phyloP scores from a whole-genome alignment of 2,797 vertebrate species.

The Hoplostethus mediterraneus region DNA sequence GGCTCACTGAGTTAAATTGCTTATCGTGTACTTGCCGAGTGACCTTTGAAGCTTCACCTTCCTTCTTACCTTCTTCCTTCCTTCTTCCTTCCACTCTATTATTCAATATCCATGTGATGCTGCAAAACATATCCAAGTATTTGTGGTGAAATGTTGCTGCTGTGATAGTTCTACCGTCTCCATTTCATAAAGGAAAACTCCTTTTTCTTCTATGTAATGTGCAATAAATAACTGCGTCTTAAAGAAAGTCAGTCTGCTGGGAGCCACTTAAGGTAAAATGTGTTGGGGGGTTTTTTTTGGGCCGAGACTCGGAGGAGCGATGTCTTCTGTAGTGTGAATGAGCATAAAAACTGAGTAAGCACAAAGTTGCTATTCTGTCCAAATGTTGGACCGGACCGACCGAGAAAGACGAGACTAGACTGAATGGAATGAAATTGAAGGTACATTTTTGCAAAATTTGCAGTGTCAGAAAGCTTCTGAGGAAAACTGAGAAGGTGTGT shows the following conservation, averaged over 20 bases:
- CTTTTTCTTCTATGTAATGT: background rate
- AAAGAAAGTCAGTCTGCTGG: background rate
- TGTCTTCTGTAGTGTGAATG: background rate
- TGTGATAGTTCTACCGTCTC: conserved; percentile 3
- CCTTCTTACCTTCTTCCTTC: too few relatives aligned
- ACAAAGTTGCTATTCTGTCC: too few relatives aligned
- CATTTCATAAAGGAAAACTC: conserved; percentile 18
- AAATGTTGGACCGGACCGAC: too few relatives aligned
- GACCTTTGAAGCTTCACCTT: too few relatives aligned
- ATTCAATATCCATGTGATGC: too few relatives aligned
- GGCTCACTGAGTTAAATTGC: background rate
- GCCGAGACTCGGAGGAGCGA: background rate
- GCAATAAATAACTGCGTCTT: conserved; percentile 8
- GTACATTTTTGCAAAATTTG: background rate
- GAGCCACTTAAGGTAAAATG: conserved; percentile 3
- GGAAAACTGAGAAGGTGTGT: background rate
- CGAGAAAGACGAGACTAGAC: background rate
- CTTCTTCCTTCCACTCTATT: too few relatives aligned
- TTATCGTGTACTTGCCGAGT: background rate
- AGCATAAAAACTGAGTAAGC: too few relatives aligned
- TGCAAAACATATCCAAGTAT: too few relatives aligned
- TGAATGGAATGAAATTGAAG: background rate
- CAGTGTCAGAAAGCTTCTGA: conserved; percentile 4
- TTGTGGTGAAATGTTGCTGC: too few relatives aligned
- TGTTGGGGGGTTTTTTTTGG: background rate